Evolutionary conservation across 92 coral and sea anemone species (phyloP).

Genomic region (Phenganax stokvisi): DNA sequence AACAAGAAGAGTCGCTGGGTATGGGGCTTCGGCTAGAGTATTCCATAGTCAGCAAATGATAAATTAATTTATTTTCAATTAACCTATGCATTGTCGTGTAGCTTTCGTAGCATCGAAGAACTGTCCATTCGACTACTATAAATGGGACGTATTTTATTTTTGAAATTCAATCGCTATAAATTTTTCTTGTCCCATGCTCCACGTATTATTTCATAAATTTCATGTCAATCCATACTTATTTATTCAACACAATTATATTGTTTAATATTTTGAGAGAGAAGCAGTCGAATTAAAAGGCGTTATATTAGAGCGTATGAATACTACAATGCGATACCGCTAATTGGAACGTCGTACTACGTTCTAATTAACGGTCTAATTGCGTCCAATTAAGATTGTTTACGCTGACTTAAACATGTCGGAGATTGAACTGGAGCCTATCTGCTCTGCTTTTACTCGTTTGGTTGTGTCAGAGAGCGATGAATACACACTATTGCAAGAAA

Average conservation of each 20-base stretch:
- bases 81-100: too few species aligned
- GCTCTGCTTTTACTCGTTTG: slow-evolving; percentile 14
- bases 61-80: neutral
- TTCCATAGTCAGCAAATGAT: neutral
- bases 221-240: slow-evolving; percentile 14
- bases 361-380: slow-evolving; percentile 7
- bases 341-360: neutral
- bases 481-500: slow-evolving; percentile 18
- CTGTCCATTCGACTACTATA: too few species aligned
- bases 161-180: too few species aligned
- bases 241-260: neutral
- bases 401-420: neutral
- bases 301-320: neutral
- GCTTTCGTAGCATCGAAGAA: too few species aligned
- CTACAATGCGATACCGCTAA: neutral
- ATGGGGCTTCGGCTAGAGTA: slow-evolving; percentile 16
- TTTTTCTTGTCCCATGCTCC: too few species aligned
- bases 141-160: too few species aligned
- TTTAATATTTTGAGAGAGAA: neutral
- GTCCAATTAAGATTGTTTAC: neutral
- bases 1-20: slow-evolving; percentile 22
- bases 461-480: slow-evolving; percentile 23
- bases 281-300: too few species aligned
- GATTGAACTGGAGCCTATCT: slow-evolving; percentile 11
- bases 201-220: neutral